Evolutionary conservation across 2,888 invertebrate species (phyloP).

Genomic region (Clunio marinus): DNA sequence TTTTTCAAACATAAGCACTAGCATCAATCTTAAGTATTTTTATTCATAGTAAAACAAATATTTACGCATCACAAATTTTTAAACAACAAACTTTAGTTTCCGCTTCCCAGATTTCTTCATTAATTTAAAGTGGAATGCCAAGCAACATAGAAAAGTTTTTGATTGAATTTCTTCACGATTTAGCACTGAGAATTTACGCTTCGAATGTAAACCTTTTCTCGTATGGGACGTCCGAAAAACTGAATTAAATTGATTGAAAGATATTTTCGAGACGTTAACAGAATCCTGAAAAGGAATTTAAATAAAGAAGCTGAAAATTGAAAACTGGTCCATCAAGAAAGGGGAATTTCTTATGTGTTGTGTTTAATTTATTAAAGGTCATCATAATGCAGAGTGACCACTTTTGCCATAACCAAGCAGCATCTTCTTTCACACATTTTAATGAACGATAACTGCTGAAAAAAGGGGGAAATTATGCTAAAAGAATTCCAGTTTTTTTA

Average conservation of each 20-base stretch:
- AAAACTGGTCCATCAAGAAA: constrained; percentile 29
- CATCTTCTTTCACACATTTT: constrained; percentile 2
- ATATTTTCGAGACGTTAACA: not conserved
- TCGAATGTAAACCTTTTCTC: not conserved
- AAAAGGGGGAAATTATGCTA: not conserved
- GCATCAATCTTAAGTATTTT: not conserved
- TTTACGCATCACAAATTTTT: constrained; percentile 16
- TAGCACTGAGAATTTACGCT: constrained; percentile 6
- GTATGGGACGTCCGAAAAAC: constrained; percentile 27
- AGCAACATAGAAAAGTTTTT: constrained; percentile 10
- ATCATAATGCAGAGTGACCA: constrained; percentile 14
- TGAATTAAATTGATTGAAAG: not conserved
- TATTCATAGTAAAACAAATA: not conserved
- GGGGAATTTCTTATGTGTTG: not conserved
- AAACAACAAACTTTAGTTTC: not conserved
- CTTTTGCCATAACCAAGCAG: not conserved
- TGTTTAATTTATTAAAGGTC: constrained; percentile 32
- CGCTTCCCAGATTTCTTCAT: not conserved
- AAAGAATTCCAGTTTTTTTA: not conserved
- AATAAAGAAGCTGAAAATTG: not conserved
- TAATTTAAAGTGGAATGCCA: no score
- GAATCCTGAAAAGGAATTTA: constrained; percentile 7
- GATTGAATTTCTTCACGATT: constrained; percentile 28
- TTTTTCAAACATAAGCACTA: no score
- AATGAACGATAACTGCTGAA: not conserved